Conservation (phyloP, 2,797 vertebrate species). For the Notamacropus eugenii region DNA sequence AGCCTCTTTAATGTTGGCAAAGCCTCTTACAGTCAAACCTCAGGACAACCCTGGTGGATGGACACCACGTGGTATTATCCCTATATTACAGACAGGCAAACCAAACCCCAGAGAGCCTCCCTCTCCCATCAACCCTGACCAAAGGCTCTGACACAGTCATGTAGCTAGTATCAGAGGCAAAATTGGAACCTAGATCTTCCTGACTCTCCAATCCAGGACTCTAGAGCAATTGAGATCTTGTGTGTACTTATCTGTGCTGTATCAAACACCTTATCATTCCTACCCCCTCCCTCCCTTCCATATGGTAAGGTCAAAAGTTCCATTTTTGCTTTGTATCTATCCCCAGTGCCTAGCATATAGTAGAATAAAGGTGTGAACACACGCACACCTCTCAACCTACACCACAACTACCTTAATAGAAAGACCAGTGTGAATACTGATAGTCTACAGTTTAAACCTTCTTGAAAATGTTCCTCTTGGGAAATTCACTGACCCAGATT, state of each 20-base stretch:
- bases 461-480: background rate
- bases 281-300: background rate
- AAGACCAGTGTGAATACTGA: background rate
- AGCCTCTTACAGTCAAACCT: constrained; percentile 18
- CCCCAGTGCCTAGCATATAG: background rate
- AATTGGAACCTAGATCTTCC: background rate
- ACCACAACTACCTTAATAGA: background rate
- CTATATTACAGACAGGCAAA: constrained; percentile 52
- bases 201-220: background rate
- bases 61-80: constrained; percentile 9
- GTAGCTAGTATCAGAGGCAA: background rate
- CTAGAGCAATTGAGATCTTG: background rate
- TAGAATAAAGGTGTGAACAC: background rate
- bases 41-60: constrained; percentile 27
- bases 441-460: background rate
- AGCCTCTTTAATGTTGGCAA: background rate
- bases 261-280: background rate
- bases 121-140: background rate
- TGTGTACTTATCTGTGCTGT: too few relatives aligned
- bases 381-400: background rate
- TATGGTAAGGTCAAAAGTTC: background rate
- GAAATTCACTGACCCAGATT: background rate
- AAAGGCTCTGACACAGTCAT: background rate
- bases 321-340: background rate
- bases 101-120: constrained; percentile 2